Percentiles rank a stretch among this genome's conserved stretches.
Conservation (phyloP, 2,888 invertebrate species). For the Watsonalla binaria region DNA sequence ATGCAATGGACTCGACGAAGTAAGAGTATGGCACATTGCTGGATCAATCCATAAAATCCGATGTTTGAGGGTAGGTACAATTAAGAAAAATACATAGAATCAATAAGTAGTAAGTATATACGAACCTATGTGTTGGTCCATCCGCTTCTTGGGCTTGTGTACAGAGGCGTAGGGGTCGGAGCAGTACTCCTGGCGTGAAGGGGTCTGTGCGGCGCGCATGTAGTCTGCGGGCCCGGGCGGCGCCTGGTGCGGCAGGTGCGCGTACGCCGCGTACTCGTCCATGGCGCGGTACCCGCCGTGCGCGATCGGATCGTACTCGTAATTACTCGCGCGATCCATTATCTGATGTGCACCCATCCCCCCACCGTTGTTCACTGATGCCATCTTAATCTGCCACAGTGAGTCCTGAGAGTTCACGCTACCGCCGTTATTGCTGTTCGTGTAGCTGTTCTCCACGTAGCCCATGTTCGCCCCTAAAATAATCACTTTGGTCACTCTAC, state of each 20-base stretch:
- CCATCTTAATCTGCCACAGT: conserved; percentile 95
- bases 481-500: conserved; percentile 8
- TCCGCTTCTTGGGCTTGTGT: conserved; percentile 92
- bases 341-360: conserved; percentile 72
- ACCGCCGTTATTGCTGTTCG: conserved; percentile 96
- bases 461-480: conserved; percentile 90
- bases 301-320: conserved; percentile 85
- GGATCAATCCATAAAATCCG: too few relatives aligned
- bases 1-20: too few relatives aligned
- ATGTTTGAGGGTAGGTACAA: too few relatives aligned
- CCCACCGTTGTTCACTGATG: conserved; percentile 84
- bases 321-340: conserved; percentile 83
- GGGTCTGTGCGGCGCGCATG: conserved; percentile 87
- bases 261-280: conserved; percentile 89
- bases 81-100: neutral
- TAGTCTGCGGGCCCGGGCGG: conserved; percentile 82
- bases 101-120: conserved; percentile 13
- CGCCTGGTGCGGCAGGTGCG: conserved; percentile 81
- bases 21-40: too few relatives aligned
- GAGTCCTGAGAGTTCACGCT: conserved; percentile 97
- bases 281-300: conserved; percentile 92
- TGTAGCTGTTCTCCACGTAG: conserved; percentile 94
- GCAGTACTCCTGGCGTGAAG: conserved; percentile 92
- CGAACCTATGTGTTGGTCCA: conserved; percentile 92
- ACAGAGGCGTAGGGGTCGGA: conserved; percentile 93